Evolutionary conservation across 2,888 invertebrate species (phyloP), one percentile per base, ranked within the genome.

Genomic region (Junonia oenone): DNA sequence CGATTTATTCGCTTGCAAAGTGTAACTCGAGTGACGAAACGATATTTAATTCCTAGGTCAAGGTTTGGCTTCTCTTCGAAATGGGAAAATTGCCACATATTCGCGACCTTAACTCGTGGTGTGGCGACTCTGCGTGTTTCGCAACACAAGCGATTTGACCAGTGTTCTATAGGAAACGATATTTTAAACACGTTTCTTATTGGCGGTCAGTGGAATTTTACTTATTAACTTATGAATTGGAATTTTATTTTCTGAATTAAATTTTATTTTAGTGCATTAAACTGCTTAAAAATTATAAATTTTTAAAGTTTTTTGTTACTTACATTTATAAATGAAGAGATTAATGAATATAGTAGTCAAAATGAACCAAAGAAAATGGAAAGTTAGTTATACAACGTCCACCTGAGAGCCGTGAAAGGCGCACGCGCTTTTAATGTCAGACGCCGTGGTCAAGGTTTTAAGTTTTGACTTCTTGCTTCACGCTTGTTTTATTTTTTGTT

Each of bases 51-150:
- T 87, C 90, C 86, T 90, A 89, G 89, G 90, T 90, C 90, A 90
- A 89, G 90, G 90, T 81, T 76, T 70, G 68, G 73, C 79, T 83
- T 84, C 76, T 87, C 88, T 83, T 89, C 88, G 85, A 86, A 90
- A 84, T 87, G 85, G 81, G 83, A 87, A 86, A 87, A 89, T 90
- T 90, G 87, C 90, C 86, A 87, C 89, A 89, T 68, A 83, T 80
- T 65, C 68, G 69, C 76, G 89, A 87, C 88, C 89, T 88, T 87
- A 87, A 78, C 85, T 81, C 73, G 71, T 74, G 68, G 71, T 73
- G 77, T 80, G 75, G 78, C 75, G 67, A 69, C 77, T 87, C 80
- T 81, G 81, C 75, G 82, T 82, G 72, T 75, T 63, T 58, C 61
- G 47, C 56, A 63, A 63, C 55, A 33, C 37, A 58, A 57, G 37